phyloP scores from a whole-genome alignment of 1,140 invertebrate genomes.

The Drosophila baimaii region DNA sequence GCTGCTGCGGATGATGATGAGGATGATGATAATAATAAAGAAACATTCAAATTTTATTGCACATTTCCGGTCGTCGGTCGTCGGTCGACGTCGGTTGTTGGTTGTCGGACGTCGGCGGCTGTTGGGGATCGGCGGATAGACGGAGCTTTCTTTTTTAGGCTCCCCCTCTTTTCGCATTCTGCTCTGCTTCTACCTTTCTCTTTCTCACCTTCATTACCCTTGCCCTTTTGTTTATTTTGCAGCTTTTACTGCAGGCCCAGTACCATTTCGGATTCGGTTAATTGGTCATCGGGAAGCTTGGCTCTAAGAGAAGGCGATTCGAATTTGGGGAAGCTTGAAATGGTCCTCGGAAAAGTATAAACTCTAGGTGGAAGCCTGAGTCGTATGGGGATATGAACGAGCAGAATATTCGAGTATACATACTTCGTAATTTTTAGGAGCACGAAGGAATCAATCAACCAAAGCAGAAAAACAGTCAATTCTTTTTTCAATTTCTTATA shows the following conservation, averaged over 20 bases:
- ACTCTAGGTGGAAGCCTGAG: not conserved
- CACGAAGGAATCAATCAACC: too few relatives aligned
- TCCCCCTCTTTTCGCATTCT: slow-evolving; percentile 31
- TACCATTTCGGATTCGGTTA: slow-evolving; percentile 28
- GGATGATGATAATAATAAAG: slow-evolving; percentile 82
- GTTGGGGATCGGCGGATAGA: slow-evolving; percentile 50
- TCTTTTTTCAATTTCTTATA: too few relatives aligned
- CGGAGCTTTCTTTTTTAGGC: slow-evolving; percentile 55
- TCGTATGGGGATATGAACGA: not conserved
- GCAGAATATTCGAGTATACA: not conserved
- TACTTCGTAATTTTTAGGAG: too few relatives aligned
- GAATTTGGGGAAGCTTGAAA: not conserved
- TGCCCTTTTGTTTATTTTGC: slow-evolving; percentile 20
- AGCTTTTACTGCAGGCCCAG: slow-evolving; percentile 19
- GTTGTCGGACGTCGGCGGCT: slow-evolving; percentile 34
- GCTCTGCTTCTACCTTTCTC: slow-evolving; percentile 26
- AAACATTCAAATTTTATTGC: slow-evolving; percentile 84
- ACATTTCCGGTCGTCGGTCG: slow-evolving; percentile 78
- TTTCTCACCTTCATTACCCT: slow-evolving; percentile 27
- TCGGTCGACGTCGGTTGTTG: slow-evolving; percentile 23
- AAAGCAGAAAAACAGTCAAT: too few relatives aligned
- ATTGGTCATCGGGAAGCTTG: slow-evolving; percentile 17
- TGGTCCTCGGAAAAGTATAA: not conserved
- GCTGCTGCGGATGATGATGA: slow-evolving; percentile 70
- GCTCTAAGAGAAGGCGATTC: not conserved